Evolutionary conservation across 2,888 invertebrate species (phyloP), one percentile per base, ranked within the genome.

Genomic region (Sarcophaga caerulescens): DNA sequence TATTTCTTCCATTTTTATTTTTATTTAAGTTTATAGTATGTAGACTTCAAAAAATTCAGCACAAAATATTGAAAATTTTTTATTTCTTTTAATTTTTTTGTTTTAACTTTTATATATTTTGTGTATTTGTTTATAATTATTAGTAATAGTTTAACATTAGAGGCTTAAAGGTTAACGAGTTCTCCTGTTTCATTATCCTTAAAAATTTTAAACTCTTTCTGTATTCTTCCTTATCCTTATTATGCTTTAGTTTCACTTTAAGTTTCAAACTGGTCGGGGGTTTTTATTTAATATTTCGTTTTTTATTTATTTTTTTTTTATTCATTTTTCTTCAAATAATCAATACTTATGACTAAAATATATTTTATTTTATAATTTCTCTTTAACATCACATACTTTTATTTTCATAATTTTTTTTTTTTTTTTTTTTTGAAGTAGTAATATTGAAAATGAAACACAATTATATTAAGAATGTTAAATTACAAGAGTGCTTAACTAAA

Each of bases 251-350:
- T 80, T 75, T 71, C 75, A 75, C 75, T 80, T 75, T 80, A 11
- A 84, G 82, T 79, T 82, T 82, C 76, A 73, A 77, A 71, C 82
- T 85, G 85, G 85, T 85, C 85, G 75, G 59, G 82, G 80, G 59
- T 78, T 82, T 81, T 60, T 6, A 14, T 76, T 35, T 35, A 17
- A 44, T 45, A 47, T 35, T 35, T 60, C 14, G 23, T 25, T 65
- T 68, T 52, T n/a, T 45, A n/a, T n/a, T n/a, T n/a, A n/a, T 60
- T 35, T 8, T n/a, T 45, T 60, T 35, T 35, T 17, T 52, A 17
- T 47, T 47, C 47, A 52, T 17, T 59, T 60, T 21, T 66, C 44
- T 66, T 35, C 71, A 68, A 62, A 66, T 73, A 73, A 77, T 68
- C 78, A 79, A 84, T 75, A 71, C 75, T 85, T 85, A 82, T 62